A percentile compares a stretch with the other conserved stretches of the same genome.
Evolutionary conservation across 2,113 vertebrate genomes (phyloP).

Genomic region (Phoenicopterus ruber): DNA sequence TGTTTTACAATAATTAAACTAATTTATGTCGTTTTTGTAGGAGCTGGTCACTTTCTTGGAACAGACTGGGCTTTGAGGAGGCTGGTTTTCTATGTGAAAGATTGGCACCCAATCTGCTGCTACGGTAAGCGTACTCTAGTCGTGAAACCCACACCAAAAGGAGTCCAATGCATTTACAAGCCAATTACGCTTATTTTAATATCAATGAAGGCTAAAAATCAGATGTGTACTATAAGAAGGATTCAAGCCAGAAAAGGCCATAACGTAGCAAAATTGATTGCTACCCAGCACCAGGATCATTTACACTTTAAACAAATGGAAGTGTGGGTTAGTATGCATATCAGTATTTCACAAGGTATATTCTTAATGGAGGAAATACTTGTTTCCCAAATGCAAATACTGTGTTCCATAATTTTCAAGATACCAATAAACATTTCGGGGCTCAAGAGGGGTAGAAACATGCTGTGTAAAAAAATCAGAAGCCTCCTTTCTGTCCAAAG

Average conservation of each 20-base stretch:
- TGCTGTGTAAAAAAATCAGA: neutral
- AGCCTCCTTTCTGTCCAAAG: conserved; percentile 24
- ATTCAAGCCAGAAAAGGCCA: neutral
- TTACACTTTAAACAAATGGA: neutral
- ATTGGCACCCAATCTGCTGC: neutral
- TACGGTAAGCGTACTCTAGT: neutral
- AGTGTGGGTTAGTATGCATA: neutral
- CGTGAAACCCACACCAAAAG: neutral
- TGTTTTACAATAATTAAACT: neutral
- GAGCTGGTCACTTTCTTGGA: neutral
- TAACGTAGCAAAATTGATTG: neutral
- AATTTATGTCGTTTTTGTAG: neutral
- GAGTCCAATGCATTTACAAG: neutral
- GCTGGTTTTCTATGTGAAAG: neutral
- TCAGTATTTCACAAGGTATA: neutral
- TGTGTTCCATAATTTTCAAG: neutral
- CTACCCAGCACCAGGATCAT: neutral
- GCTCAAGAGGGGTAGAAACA: neutral
- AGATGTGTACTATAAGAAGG: neutral
- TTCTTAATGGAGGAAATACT: neutral
- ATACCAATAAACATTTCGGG: neutral
- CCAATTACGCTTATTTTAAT: neutral
- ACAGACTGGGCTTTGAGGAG: neutral
- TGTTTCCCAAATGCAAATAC: neutral
- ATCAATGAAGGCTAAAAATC: neutral